Evolutionary conservation across 2,113 vertebrate genomes (phyloP).

Genomic region (Thermophis baileyi): DNA sequence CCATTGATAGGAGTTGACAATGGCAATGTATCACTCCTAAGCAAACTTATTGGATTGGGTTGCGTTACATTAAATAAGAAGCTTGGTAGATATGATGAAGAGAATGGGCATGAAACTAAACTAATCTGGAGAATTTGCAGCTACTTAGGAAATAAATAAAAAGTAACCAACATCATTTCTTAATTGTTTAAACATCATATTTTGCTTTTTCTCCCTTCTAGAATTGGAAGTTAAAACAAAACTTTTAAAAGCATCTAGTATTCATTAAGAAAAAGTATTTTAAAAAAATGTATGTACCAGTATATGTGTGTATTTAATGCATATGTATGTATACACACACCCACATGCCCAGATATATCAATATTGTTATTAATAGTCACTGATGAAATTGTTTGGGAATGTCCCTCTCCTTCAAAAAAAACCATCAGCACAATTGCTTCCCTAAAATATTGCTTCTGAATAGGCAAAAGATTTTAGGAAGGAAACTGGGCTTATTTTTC

Average conservation of each 20-base stretch:
- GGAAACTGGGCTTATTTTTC: not conserved
- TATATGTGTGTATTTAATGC: not conserved
- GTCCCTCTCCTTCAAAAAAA: not conserved
- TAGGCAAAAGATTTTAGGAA: not conserved
- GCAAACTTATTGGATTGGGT: not conserved
- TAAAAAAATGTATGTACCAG: too few species aligned
- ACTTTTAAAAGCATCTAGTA: not conserved
- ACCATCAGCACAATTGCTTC: not conserved
- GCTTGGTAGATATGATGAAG: not conserved
- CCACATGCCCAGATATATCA: not conserved
- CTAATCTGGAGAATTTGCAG: not conserved
- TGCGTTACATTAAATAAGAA: not conserved
- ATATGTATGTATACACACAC: not conserved
- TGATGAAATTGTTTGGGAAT: not conserved
- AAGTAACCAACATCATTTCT: not conserved
- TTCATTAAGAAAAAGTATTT: not conserved
- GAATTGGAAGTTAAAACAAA: not conserved
- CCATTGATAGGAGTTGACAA: too few species aligned
- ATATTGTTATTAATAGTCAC: not conserved
- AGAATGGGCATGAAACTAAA: not conserved
- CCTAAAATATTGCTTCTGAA: not conserved
- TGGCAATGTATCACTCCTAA: not conserved
- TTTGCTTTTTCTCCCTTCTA: not conserved
- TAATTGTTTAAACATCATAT: not conserved
- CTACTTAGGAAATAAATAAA: not conserved